Evolutionary conservation across 2,888 invertebrate species (phyloP).

Genomic region (Pocota personata): DNA sequence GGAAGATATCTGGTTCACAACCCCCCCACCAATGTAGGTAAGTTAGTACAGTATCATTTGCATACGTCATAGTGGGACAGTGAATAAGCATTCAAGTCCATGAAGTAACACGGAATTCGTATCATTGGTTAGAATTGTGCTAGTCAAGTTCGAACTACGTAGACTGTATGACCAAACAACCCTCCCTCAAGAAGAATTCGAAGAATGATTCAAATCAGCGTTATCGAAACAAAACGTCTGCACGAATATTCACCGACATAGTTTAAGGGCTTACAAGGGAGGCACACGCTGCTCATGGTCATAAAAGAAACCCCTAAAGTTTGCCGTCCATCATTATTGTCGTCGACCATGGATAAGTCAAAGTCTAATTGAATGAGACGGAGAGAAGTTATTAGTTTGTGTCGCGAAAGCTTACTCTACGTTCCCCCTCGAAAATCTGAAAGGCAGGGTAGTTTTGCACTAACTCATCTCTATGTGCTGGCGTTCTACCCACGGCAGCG

Average conservation of each 20-base stretch:
- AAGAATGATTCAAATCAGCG: slow-evolving; percentile 57
- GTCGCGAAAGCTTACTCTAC: slow-evolving; percentile 51
- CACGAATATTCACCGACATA: slow-evolving; percentile 37
- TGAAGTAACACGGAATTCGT: background rate
- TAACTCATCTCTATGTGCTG: slow-evolving; percentile 44
- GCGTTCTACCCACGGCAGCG: slow-evolving; percentile 14
- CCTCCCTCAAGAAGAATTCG: slow-evolving; percentile 51
- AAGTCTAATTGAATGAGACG: slow-evolving; percentile 51
- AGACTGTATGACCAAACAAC: slow-evolving; percentile 20
- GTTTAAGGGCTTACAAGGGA: slow-evolving; percentile 50
- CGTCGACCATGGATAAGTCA: slow-evolving; percentile 53
- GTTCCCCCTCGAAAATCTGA: no score
- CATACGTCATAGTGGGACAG: slow-evolving; percentile 4
- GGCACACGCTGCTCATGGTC: slow-evolving; percentile 32
- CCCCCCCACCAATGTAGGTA: background rate
- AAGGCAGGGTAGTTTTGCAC: slow-evolving; percentile 24
- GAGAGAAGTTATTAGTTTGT: slow-evolving; percentile 41
- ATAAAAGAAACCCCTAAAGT: slow-evolving; percentile 63
- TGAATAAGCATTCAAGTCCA: background rate
- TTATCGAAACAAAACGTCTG: slow-evolving; percentile 31
- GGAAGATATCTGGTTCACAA: background rate
- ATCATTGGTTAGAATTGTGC: slow-evolving; percentile 29
- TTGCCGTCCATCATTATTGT: slow-evolving; percentile 21
- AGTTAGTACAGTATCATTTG: background rate
- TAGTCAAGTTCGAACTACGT: slow-evolving; percentile 42